Percentiles rank a stretch among this genome's conserved stretches.
Evolutionary conservation across 2,888 invertebrate species (phyloP).

Genomic region (Aphodius granarius): DNA sequence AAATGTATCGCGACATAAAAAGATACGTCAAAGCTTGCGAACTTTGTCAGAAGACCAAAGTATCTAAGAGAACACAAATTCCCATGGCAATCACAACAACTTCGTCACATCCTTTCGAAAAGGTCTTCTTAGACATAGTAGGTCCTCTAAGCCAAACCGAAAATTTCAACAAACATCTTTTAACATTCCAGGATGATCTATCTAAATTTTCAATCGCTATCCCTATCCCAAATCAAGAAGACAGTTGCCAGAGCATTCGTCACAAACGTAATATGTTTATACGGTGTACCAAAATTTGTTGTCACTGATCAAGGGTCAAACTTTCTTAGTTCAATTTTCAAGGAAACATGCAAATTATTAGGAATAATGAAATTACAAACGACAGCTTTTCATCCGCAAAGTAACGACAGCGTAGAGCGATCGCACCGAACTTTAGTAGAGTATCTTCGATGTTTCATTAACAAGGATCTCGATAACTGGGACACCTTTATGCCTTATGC

Average conservation of each 20-base stretch:
- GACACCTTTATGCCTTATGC: neutral
- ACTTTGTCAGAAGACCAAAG: constrained; percentile 23
- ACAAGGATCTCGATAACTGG: constrained; percentile 2
- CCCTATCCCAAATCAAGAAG: constrained; percentile 41
- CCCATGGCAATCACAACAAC: constrained; percentile 45
- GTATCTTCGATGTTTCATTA: constrained; percentile 23
- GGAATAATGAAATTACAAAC: constrained; percentile 36
- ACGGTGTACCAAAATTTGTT: constrained; percentile 39
- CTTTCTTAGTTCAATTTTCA: constrained; percentile 38
- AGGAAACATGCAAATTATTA: constrained; percentile 37
- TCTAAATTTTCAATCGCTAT: constrained; percentile 42
- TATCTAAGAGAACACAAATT: constrained; percentile 38
- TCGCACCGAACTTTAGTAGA: constrained; percentile 39
- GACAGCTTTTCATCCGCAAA: constrained; percentile 36
- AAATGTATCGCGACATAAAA: constrained; percentile 26
- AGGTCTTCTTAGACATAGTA: constrained; percentile 40
- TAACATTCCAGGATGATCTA: constrained; percentile 42
- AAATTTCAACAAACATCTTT: constrained; percentile 36
- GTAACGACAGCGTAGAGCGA: constrained; percentile 40
- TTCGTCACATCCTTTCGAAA: constrained; percentile 38
- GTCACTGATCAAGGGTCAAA: constrained; percentile 40
- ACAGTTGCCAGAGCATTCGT: constrained; percentile 38
- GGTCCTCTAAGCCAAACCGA: constrained; percentile 38
- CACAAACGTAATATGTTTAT: constrained; percentile 35
- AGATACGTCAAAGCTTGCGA: constrained; percentile 25